These are phyloP conservation scores for Clistopyga incitator DNA, from an alignment of 2,888 invertebrate species.

Conservation along the genomic window DNA sequence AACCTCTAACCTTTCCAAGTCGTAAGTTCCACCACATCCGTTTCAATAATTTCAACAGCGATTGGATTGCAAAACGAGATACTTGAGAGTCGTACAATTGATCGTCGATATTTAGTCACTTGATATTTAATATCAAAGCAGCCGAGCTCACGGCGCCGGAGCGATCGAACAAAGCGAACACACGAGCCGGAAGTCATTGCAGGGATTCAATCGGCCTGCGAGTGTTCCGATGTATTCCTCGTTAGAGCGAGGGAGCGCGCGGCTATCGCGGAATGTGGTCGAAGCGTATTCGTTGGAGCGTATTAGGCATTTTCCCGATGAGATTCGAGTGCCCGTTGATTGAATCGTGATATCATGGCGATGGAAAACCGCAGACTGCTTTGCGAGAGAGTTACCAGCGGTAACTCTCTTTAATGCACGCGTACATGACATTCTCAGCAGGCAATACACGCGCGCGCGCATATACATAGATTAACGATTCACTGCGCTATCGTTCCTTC, in stretches of 20 bases:
- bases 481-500: background rate
- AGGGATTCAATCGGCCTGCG: background rate
- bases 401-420: background rate
- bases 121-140: background rate
- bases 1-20: too few species aligned
- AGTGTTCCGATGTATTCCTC: background rate
- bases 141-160: too few species aligned
- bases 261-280: background rate
- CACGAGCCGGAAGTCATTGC: conserved; percentile 15
- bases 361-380: background rate
- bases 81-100: background rate
- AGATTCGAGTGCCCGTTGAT: background rate
- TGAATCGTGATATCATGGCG: background rate
- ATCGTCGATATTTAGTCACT: background rate
- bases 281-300: background rate
- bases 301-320: conserved; percentile 10
- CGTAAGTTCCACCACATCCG: too few species aligned
- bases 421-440: conserved; percentile 13
- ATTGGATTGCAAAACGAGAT: too few species aligned
- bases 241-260: background rate
- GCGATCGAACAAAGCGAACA: background rate
- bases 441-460: background rate
- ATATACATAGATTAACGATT: background rate
- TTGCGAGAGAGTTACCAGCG: too few species aligned
- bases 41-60: too few species aligned